Evolutionary conservation across 2,797 vertebrate species (phyloP), one percentile per base, ranked within the genome.

Genomic region (Delichon dasypus): DNA sequence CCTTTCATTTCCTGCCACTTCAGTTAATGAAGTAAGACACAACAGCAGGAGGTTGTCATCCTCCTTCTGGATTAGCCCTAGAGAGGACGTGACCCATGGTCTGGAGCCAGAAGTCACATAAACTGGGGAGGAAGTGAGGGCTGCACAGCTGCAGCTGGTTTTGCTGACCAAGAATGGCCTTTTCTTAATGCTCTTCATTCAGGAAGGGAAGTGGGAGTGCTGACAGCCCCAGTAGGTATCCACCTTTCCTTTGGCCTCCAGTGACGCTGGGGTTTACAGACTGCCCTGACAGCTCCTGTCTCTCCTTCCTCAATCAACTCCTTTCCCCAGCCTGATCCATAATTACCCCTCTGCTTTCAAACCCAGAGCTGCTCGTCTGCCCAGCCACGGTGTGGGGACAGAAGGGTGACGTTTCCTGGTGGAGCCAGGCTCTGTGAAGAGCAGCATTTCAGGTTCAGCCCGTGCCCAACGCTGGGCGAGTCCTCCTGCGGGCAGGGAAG

Each of bases 11-110:
- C 92, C 96, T 95, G 86, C 94, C 94, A 93, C 81, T 95, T 94
- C 74, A 90, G 71, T 88, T 96, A 95, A 96, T 94, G 80, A 94
- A 96, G 84, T 53, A 96, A 95, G 94, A 95, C 94, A 95, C 71
- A 95, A 89, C 94, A 96, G 95, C 90, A 94, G 94, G 94, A 95
- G 92, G 74, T 95, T 96, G 95, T 95, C 92, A 89, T 95, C 88
- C 61, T 94, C 93, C 90, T 95, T 96, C 85, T 96, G 90, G 74
- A 95, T 95, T 96, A 93, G 90, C 65, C 90, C 92, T 85, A 92
- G 57, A 95, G 93, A 96, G 71, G 88, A 82, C 73, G 80, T 88
- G 93, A 96, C 96, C 95, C 90, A 94, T 47, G 73, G 88, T 91
- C 85, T 88, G 80, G 88, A 95, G 94, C 93, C 94, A 96, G 80